Evolutionary conservation across 2,888 invertebrate species (phyloP), one percentile per base, ranked within the genome.

Genomic region (Eilema griseolum): DNA sequence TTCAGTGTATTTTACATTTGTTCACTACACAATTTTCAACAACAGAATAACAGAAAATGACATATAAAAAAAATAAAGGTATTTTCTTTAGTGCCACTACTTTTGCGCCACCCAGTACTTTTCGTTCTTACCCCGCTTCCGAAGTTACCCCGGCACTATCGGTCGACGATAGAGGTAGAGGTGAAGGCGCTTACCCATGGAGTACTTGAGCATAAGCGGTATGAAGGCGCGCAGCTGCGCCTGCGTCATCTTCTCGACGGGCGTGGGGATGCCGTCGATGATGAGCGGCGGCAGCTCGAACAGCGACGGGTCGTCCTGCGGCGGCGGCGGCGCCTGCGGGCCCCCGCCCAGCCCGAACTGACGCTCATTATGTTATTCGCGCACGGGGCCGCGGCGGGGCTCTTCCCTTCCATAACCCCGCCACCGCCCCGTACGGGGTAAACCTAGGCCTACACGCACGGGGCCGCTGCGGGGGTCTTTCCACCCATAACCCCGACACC

Each of bases 241-340:
- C 96, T 99, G 99, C 59, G 99, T 99, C 99, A 99, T 99, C 96
- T 99, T 99, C 95, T 99, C 99, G 0, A 99, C 99, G 23, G 99
- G 99, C 74, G 99, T 99, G 77, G 99, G 99, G 90, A 99, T 99
- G 77, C 99, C 99, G 94, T 99, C 99, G 86, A 99, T 98, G 86
- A 99, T 98, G 79, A 99, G 96, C 62, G 99, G 99, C 76, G 99
- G 99, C 91, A 99, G 95, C 96, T 99, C 99, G 93, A 99, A 99
- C 71, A 99, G 96, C 79, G 98, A 97, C 7, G 99, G 98, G 95
- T 98, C 99, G 87, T 99, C 99, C 87, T 97, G 97, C 83, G 95
- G 92, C 89, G 95, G 93, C 83, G 94, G 90, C 89, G 95, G 94
- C 88, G 95, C 94, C 83, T 92, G 92, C 87, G 88, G 88, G 88